phyloP scores from a whole-genome alignment of 1,140 invertebrate species.

The Lineus longissimus region DNA sequence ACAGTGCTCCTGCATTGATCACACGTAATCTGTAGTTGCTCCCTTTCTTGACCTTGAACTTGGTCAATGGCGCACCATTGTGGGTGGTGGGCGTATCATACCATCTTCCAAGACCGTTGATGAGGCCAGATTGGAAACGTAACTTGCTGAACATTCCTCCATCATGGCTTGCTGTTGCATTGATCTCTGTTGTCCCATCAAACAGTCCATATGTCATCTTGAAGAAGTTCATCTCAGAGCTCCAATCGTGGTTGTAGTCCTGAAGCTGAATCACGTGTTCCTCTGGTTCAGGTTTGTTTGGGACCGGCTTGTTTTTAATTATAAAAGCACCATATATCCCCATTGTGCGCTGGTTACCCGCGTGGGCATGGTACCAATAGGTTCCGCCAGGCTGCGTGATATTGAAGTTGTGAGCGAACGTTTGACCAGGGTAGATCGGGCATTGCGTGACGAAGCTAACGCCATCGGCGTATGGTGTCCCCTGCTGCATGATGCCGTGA shows the following conservation, averaged over 20 bases:
- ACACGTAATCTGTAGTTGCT: conserved; percentile 73
- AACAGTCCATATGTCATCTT: conserved; percentile 67
- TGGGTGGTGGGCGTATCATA: background rate
- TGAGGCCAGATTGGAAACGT: conserved; percentile 18
- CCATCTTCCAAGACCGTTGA: conserved; percentile 4
- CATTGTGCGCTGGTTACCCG: conserved; percentile 76
- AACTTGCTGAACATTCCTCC: too few species aligned
- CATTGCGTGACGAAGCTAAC: background rate
- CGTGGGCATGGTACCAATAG: conserved; percentile 87
- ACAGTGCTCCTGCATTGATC: conserved; percentile 79
- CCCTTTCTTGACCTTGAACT: conserved; percentile 23
- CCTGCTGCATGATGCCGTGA: background rate
- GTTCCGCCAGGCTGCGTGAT: conserved; percentile 60
- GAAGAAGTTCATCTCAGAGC: too few species aligned
- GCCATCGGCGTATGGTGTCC: background rate
- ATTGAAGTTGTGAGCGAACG: background rate
- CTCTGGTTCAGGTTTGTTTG: conserved; percentile 35
- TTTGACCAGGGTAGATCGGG: background rate
- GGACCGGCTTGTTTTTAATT: conserved; percentile 70
- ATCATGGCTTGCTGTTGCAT: conserved; percentile 27
- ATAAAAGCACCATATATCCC: conserved; percentile 70
- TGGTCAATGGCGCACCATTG: conserved; percentile 17
- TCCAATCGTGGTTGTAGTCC: conserved; percentile 74
- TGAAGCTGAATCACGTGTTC: conserved; percentile 70
- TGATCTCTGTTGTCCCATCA: conserved; percentile 60